Conservation (phyloP, 1,140 invertebrate species). For the Venturia canescens region DNA sequence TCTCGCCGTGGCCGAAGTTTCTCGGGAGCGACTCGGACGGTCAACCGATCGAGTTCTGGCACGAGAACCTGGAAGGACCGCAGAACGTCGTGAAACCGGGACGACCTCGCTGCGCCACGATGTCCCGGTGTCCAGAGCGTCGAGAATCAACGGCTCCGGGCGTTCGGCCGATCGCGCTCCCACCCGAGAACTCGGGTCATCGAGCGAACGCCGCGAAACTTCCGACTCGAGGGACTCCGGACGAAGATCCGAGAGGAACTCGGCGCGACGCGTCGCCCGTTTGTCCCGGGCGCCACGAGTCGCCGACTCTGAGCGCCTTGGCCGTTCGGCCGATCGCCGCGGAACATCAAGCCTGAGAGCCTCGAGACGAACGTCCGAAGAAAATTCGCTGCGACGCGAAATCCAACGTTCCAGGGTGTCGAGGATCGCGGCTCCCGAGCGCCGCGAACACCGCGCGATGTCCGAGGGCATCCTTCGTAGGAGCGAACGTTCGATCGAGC, state of each 20-base stretch:
- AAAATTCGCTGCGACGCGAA: not conserved
- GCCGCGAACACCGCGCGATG: not conserved
- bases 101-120: conserved; percentile 49
- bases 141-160: not conserved
- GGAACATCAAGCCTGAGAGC: not conserved
- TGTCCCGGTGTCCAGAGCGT: conserved; percentile 38
- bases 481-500: not conserved
- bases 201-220: not conserved
- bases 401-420: not conserved
- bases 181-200: not conserved
- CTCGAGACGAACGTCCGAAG: not conserved
- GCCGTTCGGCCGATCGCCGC: not conserved
- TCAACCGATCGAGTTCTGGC: not conserved
- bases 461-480: not conserved
- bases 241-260: not conserved
- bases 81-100: not conserved
- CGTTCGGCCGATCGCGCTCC: not conserved
- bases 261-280: not conserved
- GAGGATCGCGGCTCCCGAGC: not conserved
- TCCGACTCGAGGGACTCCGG: not conserved
- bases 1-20: not conserved
- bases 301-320: no score
- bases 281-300: not conserved
- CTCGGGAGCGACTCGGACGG: not conserved
- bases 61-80: not conserved